These are phyloP conservation scores for Drosophila siamana DNA, from an alignment of 2,888 invertebrate species.

Conservation along the genomic window DNA sequence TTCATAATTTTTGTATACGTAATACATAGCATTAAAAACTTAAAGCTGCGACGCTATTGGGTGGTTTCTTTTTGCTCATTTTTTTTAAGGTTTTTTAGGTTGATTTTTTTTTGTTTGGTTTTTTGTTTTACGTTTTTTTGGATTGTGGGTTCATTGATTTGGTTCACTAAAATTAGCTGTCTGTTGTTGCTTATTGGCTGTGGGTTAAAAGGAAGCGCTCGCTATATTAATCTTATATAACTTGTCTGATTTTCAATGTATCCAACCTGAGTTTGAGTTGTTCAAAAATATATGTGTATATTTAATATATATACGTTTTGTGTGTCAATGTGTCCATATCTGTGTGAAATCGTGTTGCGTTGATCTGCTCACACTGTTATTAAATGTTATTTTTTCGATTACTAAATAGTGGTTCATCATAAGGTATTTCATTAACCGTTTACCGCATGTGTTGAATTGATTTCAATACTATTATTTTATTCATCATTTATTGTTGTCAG, in stretches of 20 bases:
- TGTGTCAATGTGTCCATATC: conserved; percentile 11
- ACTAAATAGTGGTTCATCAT: conserved; percentile 62
- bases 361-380: conserved; percentile 44
- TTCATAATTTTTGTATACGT: conserved; percentile 35
- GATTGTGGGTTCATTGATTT: conserved; percentile 48
- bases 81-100: conserved; percentile 11
- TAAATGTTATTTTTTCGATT: conserved; percentile 17
- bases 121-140: conserved; percentile 15
- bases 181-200: conserved; percentile 63
- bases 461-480: conserved; percentile 24
- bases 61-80: conserved; percentile 51
- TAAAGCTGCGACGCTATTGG: conserved; percentile 67
- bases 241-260: conserved; percentile 79
- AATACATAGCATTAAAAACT: conserved; percentile 60
- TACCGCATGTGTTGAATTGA: conserved; percentile 35
- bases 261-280: conserved; percentile 82
- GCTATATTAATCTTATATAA: conserved; percentile 73
- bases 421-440: conserved; percentile 33
- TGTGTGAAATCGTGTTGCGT: conserved; percentile 42
- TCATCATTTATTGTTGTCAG: conserved; percentile 43
- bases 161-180: conserved; percentile 46
- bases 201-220: conserved; percentile 80
- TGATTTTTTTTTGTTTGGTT: conserved; percentile 24
- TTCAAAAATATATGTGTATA: conserved; percentile 73
- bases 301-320: conserved; percentile 39